Evolutionary conservation across 2,113 vertebrate genomes (phyloP).

Genomic region (Microcebus griseorufus): DNA sequence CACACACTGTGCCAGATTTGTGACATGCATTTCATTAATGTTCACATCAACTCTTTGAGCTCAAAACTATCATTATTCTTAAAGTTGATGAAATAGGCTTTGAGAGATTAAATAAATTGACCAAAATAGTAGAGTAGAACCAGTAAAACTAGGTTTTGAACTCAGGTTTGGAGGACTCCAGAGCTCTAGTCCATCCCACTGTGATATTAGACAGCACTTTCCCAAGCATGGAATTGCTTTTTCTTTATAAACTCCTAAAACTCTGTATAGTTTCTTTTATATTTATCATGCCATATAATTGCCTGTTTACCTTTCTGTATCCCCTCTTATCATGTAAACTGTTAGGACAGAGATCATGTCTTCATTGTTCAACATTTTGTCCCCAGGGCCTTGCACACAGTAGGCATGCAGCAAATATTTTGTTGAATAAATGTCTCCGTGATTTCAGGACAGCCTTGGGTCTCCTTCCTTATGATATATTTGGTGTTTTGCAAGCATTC

Average conservation of each 20-base stretch:
- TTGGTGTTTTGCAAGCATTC: slow-evolving; percentile 21
- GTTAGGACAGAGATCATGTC: background rate
- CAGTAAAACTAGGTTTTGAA: background rate
- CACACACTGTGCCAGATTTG: background rate
- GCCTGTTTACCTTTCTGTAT: background rate
- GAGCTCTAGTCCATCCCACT: background rate
- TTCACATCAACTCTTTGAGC: background rate
- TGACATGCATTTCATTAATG: slow-evolving; percentile 14
- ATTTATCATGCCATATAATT: background rate
- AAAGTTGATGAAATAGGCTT: slow-evolving; percentile 13
- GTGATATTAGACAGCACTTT: background rate
- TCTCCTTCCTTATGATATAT: background rate
- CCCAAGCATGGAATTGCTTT: background rate
- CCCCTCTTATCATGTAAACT: background rate
- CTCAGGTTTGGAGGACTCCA: background rate
- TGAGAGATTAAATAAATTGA: slow-evolving; percentile 10
- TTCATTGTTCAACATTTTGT: slow-evolving; percentile 45
- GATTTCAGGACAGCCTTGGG: background rate
- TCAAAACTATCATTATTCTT: background rate
- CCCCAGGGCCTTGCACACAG: background rate
- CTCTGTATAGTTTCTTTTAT: background rate
- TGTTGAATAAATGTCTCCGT: background rate
- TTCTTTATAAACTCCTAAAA: background rate
- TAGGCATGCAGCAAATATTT: slow-evolving; percentile 26
- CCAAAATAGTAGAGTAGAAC: background rate